Evolutionary conservation across 2,888 invertebrate species (phyloP).

Genomic region (Augochlorella aurata): DNA sequence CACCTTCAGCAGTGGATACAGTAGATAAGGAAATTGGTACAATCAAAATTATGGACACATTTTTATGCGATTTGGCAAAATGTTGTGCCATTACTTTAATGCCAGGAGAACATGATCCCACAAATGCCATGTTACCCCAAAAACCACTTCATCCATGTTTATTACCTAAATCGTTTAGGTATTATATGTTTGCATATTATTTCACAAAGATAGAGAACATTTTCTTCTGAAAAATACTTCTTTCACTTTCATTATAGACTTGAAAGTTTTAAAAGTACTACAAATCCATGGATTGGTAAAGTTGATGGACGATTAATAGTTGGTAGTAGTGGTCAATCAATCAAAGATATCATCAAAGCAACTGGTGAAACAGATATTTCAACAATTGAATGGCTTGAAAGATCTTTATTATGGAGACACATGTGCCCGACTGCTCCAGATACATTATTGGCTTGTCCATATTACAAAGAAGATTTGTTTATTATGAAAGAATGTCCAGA

Average conservation of each 20-base stretch:
- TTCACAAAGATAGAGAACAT: background rate
- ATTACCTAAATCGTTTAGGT: conserved; percentile 72
- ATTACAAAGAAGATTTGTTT: conserved; percentile 92
- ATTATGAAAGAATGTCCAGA: conserved; percentile 93
- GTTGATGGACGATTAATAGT: conserved; percentile 72
- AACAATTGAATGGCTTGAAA: conserved; percentile 89
- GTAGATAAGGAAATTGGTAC: conserved; percentile 66
- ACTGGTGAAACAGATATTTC: conserved; percentile 84
- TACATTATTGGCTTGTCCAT: conserved; percentile 94
- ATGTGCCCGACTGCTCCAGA: conserved; percentile 97
- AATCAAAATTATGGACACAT: conserved; percentile 70
- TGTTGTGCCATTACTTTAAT: conserved; percentile 89
- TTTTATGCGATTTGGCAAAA: conserved; percentile 71
- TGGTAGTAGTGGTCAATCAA: conserved; percentile 91
- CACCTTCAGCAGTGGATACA: conserved; percentile 61
- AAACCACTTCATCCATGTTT: conserved; percentile 93
- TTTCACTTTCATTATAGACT: conserved; percentile 81
- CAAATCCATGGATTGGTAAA: conserved; percentile 88
- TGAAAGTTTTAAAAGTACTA: conserved; percentile 89
- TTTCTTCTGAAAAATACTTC: background rate
- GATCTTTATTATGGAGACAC: conserved; percentile 93
- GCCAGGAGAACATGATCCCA: conserved; percentile 96
- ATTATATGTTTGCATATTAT: conserved; percentile 11
- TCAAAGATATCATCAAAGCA: conserved; percentile 90
- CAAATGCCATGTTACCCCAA: conserved; percentile 95